Conservation (phyloP, 2,888 invertebrate species). For the Netelia fuscicornis region DNA sequence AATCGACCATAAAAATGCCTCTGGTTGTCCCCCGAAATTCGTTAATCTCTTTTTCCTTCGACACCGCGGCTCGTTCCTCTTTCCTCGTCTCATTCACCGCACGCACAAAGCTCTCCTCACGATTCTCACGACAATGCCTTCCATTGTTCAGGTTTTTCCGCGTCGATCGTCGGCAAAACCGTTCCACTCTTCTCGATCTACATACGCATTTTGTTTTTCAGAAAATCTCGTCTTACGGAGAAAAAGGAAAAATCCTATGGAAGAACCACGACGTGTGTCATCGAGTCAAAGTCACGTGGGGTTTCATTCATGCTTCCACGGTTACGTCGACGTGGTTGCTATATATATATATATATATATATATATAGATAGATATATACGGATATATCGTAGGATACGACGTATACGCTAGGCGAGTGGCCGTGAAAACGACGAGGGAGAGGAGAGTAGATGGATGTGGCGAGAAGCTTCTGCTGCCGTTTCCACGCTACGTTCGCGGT, state of each 20-base stretch:
- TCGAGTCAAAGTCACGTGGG: constrained; percentile 74
- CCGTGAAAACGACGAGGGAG: constrained; percentile 61
- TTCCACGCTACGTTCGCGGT: constrained; percentile 37
- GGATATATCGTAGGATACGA: constrained; percentile 57
- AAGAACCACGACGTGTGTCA: constrained; percentile 21
- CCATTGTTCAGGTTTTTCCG: constrained; percentile 43
- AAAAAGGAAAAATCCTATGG: no score
- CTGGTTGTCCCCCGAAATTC: constrained; percentile 74
- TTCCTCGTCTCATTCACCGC: constrained; percentile 12
- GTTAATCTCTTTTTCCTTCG: constrained; percentile 77
- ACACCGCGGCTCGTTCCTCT: constrained; percentile 50
- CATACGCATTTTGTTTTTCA: constrained; percentile 7
- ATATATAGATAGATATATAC: constrained; percentile 69
- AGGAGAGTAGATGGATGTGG: constrained; percentile 66
- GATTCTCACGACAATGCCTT: constrained; percentile 50
- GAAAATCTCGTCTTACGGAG: no score
- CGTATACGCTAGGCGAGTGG: constrained; percentile 57
- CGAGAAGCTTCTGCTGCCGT: constrained; percentile 54
- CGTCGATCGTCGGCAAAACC: not conserved
- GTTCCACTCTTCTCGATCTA: not conserved
- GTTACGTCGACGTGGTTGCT: constrained; percentile 18
- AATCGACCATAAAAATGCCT: constrained; percentile 79
- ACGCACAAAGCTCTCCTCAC: constrained; percentile 13
- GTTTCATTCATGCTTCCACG: constrained; percentile 80
- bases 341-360: constrained; percentile 56